These are phyloP conservation scores for Raja brachyura DNA, from an alignment of 2,113 vertebrate genomes.

Conservation along the genomic window DNA sequence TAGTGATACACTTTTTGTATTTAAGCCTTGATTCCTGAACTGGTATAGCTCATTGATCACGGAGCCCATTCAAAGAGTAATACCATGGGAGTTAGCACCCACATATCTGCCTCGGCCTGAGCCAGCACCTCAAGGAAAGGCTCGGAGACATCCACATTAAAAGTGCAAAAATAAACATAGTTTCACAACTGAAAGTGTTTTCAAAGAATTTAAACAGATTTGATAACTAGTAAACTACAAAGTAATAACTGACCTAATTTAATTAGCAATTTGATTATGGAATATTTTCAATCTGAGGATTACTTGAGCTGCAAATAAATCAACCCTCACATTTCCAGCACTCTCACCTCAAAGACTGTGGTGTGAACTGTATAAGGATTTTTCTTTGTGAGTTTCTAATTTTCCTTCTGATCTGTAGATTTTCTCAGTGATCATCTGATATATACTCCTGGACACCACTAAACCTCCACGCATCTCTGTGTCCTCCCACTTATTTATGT, in stretches of 20 bases:
- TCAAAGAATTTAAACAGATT: background rate
- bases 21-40: background rate
- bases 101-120: background rate
- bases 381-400: background rate
- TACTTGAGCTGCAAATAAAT: background rate
- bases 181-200: background rate
- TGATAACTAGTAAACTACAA: background rate
- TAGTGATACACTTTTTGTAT: background rate
- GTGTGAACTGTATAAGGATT: background rate
- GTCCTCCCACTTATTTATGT: too few species aligned
- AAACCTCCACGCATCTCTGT: too few species aligned
- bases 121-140: background rate
- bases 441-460: too few species aligned
- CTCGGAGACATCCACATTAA: background rate
- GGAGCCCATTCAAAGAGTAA: background rate
- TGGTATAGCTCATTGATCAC: background rate
- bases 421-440: background rate
- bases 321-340: background rate
- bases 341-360: background rate
- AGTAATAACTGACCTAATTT: background rate
- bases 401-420: background rate
- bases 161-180: background rate
- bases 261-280: background rate
- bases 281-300: background rate
- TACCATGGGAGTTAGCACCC: background rate